Conservation (phyloP, 2,888 invertebrate genomes). For the Dynastes grantii region DNA sequence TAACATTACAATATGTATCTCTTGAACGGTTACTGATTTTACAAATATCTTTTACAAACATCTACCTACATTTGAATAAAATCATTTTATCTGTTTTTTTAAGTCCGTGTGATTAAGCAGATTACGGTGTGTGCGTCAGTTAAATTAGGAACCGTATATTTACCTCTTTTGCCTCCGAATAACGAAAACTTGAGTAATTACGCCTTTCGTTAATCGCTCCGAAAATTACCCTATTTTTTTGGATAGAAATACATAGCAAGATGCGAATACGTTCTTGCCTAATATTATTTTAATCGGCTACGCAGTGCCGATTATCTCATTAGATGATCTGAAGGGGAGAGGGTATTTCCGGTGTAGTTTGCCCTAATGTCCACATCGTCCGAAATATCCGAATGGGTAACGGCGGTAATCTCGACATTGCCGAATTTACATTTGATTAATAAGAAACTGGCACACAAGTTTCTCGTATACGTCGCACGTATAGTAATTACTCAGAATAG, state of each 20-base stretch:
- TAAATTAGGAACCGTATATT: constrained; percentile 37
- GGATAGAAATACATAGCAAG: constrained; percentile 28
- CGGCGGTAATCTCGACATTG: constrained; percentile 56
- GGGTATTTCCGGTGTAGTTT: constrained; percentile 54
- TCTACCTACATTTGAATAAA: not conserved
- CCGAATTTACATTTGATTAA: constrained; percentile 67
- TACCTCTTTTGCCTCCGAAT: constrained; percentile 11
- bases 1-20: no score
- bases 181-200: constrained; percentile 28
- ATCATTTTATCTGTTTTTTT: constrained; percentile 2
- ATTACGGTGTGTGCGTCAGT: not conserved
- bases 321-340: constrained; percentile 40
- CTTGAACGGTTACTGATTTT: no score
- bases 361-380: constrained; percentile 55
- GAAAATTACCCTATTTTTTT: constrained; percentile 39
- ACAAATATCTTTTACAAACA: no score
- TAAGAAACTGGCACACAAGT: constrained; percentile 63
- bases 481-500: not conserved
- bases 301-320: constrained; percentile 44
- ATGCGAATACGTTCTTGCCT: constrained; percentile 28
- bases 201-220: constrained; percentile 20
- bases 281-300: constrained; percentile 51
- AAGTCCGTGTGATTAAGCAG: constrained; percentile 12
- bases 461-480: constrained; percentile 27
- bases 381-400: constrained; percentile 52